These are phyloP conservation scores for Pitta sordida DNA, from an alignment of 2,113 vertebrate species.

Conservation along the genomic window DNA sequence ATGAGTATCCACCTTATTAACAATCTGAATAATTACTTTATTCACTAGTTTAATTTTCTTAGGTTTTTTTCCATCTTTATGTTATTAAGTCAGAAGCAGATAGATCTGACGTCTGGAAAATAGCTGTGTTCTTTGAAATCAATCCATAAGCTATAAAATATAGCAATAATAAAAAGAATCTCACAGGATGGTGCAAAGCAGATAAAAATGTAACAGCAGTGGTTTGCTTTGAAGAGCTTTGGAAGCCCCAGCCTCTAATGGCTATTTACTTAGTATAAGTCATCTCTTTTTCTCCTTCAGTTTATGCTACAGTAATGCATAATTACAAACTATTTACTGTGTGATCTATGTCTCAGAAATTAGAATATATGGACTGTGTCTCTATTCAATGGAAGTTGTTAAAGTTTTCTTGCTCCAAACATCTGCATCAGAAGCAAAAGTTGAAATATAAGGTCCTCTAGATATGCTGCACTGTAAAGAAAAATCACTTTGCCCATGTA, in stretches of 20 bases:
- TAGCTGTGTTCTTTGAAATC: background rate
- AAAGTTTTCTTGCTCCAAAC: background rate
- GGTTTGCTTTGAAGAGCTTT: background rate
- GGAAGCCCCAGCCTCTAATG: background rate
- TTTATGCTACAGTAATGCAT: background rate
- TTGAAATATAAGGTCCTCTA: background rate
- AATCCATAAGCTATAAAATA: background rate
- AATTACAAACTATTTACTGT: background rate
- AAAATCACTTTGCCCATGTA: background rate
- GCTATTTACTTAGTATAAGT: background rate
- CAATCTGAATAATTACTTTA: background rate
- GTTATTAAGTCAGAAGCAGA: background rate
- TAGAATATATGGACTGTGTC: background rate
- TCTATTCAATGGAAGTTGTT: background rate
- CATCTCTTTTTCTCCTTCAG: background rate
- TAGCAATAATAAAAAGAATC: accelerated
- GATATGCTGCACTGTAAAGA: background rate
- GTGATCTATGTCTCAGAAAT: background rate
- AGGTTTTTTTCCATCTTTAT: background rate
- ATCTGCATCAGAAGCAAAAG: background rate
- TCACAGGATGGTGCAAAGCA: background rate
- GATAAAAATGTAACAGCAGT: background rate
- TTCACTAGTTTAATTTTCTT: background rate
- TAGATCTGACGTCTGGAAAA: background rate
- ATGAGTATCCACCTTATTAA: background rate